Evolutionary conservation across 2,888 invertebrate species (phyloP).

Genomic region (Dorcus parallelipipedus): DNA sequence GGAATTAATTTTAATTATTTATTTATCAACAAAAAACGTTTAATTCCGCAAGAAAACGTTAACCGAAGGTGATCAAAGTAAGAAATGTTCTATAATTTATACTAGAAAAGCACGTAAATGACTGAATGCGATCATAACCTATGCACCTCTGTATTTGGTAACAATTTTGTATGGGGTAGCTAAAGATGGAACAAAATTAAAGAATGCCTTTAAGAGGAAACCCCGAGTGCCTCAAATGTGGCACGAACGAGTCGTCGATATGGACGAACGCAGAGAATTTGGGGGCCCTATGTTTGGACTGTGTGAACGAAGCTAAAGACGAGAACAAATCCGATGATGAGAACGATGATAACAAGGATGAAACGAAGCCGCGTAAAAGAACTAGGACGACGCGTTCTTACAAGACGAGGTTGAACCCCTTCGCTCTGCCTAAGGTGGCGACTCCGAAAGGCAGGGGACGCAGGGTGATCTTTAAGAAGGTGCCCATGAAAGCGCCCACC

Average conservation of each 20-base stretch:
- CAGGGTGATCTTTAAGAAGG: conserved; percentile 73
- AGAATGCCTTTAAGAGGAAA: conserved; percentile 51
- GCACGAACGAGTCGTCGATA: conserved; percentile 64
- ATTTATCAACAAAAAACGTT: too few species aligned
- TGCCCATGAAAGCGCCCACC: conserved; percentile 75
- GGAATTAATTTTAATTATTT: too few species aligned
- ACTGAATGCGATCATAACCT: too few species aligned
- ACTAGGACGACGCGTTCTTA: conserved; percentile 56
- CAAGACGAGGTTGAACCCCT: conserved; percentile 48
- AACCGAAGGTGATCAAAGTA: too few species aligned
- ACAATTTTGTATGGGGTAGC: too few species aligned
- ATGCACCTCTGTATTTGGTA: too few species aligned
- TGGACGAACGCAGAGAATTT: conserved; percentile 71
- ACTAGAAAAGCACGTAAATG: too few species aligned
- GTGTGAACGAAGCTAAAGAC: conserved; percentile 57
- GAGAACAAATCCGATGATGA: conserved; percentile 35
- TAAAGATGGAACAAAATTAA: too few species aligned
- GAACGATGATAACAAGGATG: conserved; percentile 35
- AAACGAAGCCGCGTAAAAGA: conserved; percentile 57
- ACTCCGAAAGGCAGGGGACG: conserved; percentile 70
- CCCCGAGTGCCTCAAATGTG: conserved; percentile 70
- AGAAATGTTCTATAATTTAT: too few species aligned
- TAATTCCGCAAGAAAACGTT: too few species aligned
- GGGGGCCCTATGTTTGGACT: conserved; percentile 75
- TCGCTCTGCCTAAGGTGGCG: conserved; percentile 45